These are phyloP conservation scores for Meganola albula DNA, from an alignment of 2,888 invertebrate species.

Conservation along the genomic window DNA sequence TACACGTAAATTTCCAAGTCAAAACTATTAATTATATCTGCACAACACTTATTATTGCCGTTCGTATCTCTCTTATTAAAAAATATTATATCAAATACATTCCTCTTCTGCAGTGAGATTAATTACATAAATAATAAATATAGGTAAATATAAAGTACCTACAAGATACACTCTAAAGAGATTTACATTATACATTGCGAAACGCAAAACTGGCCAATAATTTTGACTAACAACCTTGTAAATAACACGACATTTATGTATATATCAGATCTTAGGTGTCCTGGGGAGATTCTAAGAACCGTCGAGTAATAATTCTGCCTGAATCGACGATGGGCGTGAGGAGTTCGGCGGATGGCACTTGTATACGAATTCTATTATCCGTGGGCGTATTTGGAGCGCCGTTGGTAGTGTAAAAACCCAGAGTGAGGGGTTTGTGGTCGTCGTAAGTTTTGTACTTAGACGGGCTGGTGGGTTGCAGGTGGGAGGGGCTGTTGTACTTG, in stretches of 20 bases:
- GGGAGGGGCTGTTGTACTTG: slow-evolving; percentile 79
- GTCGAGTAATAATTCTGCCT: slow-evolving; percentile 67
- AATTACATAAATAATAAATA: too few relatives aligned
- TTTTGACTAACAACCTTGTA: too few relatives aligned
- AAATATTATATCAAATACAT: not conserved
- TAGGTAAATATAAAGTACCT: too few relatives aligned
- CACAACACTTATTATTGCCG: not conserved
- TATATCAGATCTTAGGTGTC: slow-evolving; percentile 65
- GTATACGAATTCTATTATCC: slow-evolving; percentile 85
- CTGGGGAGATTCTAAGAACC: slow-evolving; percentile 58
- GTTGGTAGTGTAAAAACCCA: slow-evolving; percentile 73
- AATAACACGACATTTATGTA: slow-evolving; percentile 14
- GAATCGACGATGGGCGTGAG: slow-evolving; percentile 81
- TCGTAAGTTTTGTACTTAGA: slow-evolving; percentile 57
- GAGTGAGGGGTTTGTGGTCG: slow-evolving; percentile 59
- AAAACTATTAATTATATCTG: not conserved
- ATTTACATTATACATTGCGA: too few relatives aligned
- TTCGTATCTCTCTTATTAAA: not conserved
- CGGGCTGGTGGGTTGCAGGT: slow-evolving; percentile 68
- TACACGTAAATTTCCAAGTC: too few relatives aligned
- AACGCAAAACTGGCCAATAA: too few relatives aligned
- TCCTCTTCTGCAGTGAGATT: too few relatives aligned
- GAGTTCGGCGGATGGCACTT: slow-evolving; percentile 82
- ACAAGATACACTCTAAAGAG: too few relatives aligned
- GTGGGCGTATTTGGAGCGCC: slow-evolving; percentile 75